These are phyloP conservation scores for Cyaniris semiargus DNA, from an alignment of 2,888 invertebrate species.

Conservation along the genomic window DNA sequence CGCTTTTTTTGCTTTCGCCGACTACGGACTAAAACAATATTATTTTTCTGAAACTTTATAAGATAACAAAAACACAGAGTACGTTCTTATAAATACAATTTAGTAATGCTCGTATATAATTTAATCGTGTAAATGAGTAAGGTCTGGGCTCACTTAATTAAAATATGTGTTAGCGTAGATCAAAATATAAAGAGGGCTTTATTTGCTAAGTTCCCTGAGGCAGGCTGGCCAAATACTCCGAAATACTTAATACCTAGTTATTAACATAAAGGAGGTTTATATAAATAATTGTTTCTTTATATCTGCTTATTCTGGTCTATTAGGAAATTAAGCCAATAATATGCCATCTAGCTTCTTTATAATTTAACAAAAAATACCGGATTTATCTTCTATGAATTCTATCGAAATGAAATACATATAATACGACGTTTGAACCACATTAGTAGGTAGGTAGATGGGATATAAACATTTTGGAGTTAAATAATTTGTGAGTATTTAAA, in stretches of 20 bases:
- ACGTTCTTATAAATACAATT: constrained; percentile 25
- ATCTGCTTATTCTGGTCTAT: neutral
- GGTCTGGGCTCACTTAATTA: constrained; percentile 59
- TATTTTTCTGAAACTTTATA: constrained; percentile 7
- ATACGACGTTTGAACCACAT: too few species aligned
- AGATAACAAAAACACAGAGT: neutral
- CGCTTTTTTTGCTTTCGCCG: neutral
- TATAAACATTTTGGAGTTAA: too few species aligned
- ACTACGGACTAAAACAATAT: neutral
- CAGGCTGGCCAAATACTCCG: constrained; percentile 48
- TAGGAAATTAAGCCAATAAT: neutral
- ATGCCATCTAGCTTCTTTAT: neutral
- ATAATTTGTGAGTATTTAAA: neutral
- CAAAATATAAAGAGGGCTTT: constrained; percentile 63
- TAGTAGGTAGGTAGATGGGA: too few species aligned
- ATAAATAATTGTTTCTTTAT: neutral
- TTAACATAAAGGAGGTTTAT: neutral
- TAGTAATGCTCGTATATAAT: constrained; percentile 18
- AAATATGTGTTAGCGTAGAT: constrained; percentile 55
- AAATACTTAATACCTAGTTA: constrained; percentile 49
- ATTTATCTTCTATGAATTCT: too few species aligned
- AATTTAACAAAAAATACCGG: neutral
- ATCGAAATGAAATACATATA: too few species aligned
- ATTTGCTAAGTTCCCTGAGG: constrained; percentile 59
- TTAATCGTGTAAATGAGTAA: constrained; percentile 37